Evolutionary conservation across 2,797 vertebrate species (phyloP).

Genomic region (Hipposideros larvatus): DNA sequence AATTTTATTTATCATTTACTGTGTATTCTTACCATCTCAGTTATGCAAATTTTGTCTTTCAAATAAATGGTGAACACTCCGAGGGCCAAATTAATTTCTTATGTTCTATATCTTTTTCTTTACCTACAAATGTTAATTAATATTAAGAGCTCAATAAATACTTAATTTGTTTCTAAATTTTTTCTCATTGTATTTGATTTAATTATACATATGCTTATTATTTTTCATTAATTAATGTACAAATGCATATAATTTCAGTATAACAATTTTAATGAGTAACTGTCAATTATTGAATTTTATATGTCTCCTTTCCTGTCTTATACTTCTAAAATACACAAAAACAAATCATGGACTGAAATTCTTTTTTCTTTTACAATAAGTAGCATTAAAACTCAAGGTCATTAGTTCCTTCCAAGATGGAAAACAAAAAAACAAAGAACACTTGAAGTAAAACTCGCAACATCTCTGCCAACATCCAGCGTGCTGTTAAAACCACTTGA

Average conservation of each 20-base stretch:
- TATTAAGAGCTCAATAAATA: slow-evolving; percentile 36
- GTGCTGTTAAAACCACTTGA: not conserved
- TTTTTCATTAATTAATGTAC: slow-evolving; percentile 45
- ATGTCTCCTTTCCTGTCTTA: not conserved
- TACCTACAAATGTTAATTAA: slow-evolving; percentile 48
- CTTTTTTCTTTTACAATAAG: not conserved
- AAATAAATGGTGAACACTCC: slow-evolving; percentile 3
- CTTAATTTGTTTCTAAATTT: slow-evolving; percentile 22
- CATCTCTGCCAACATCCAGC: slow-evolving; percentile 13
- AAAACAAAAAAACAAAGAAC: not conserved
- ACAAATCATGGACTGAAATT: slow-evolving; percentile 46
- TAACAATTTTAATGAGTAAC: slow-evolving; percentile 40
- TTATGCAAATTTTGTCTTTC: slow-evolving; percentile 57
- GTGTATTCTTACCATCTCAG: slow-evolving; percentile 19
- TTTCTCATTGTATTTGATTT: slow-evolving; percentile 44
- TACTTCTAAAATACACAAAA: slow-evolving; percentile 50
- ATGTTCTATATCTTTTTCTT: slow-evolving; percentile 19
- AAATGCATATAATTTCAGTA: slow-evolving; percentile 21
- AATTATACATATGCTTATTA: not conserved
- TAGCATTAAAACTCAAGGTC: slow-evolving; percentile 25
- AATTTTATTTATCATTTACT: slow-evolving; percentile 59
- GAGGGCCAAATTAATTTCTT: slow-evolving; percentile 44
- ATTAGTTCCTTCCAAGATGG: slow-evolving; percentile 33
- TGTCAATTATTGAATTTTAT: slow-evolving; percentile 35
- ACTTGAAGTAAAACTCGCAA: slow-evolving; percentile 6